Conservation (phyloP, 30 jellyfish, hydroid and myxozoan genomes). For the Aurelia coerulea region DNA sequence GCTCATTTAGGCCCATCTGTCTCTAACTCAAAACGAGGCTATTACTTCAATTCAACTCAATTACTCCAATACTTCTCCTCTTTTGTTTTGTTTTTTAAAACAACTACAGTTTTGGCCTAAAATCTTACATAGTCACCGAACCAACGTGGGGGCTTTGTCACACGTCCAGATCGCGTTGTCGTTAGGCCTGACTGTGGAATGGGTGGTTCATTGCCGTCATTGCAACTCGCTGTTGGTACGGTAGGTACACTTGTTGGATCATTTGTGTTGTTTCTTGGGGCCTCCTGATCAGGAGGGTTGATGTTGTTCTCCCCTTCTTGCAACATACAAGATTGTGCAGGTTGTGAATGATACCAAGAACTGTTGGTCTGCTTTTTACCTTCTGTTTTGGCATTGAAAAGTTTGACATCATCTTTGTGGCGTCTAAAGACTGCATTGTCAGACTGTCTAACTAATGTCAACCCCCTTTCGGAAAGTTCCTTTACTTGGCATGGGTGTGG, state of each 20-base stretch:
- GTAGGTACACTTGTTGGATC: not conserved
- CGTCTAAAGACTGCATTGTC: slow-evolving; percentile 31
- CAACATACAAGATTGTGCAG: not conserved
- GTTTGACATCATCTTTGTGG: slow-evolving; percentile 47
- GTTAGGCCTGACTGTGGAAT: not conserved
- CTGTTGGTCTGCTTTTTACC: not conserved
- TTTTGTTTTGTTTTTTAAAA: not conserved
- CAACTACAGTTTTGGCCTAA: not conserved
- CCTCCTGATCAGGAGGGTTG: not conserved
- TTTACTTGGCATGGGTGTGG: slow-evolving; percentile 31
- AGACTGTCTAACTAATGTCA: slow-evolving; percentile 34
- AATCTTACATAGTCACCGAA: slow-evolving; percentile 17
- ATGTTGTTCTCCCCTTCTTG: not conserved
- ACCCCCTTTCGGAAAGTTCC: slow-evolving; percentile 24
- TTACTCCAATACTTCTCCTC: slow-evolving; percentile 26
- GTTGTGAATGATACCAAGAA: not conserved
- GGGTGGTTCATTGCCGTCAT: slow-evolving; percentile 1
- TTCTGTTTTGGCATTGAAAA: not conserved
- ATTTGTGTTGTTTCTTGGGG: slow-evolving; percentile 6
- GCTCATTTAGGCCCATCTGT: too few species aligned
- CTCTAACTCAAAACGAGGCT: too few species aligned
- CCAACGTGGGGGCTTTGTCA: slow-evolving; percentile 42
- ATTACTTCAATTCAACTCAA: too few species aligned
- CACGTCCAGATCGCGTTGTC: slow-evolving; percentile 34
- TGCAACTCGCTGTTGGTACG: slow-evolving; percentile 11